phyloP scores from a whole-genome alignment of 2,888 invertebrate species.

The Endomychus coccineus region DNA sequence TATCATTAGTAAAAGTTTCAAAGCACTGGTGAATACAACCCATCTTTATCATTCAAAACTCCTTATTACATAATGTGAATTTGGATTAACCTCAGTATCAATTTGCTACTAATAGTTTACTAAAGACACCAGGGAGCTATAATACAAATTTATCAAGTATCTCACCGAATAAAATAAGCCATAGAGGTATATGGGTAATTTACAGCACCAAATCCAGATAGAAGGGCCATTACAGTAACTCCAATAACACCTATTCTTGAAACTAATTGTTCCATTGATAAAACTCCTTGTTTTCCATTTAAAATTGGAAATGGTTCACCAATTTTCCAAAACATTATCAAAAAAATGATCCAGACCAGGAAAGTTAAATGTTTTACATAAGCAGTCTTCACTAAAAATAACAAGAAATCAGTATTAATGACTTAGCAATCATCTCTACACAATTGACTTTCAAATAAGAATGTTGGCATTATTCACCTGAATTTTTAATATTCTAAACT shows the following conservation, averaged over 20 bases:
- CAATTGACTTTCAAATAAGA: no score
- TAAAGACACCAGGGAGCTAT: neutral
- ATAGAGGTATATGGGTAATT: slow-evolving; percentile 99
- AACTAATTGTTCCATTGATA: slow-evolving; percentile 86
- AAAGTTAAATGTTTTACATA: slow-evolving; percentile 74
- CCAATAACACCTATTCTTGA: slow-evolving; percentile 98
- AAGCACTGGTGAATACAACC: no score
- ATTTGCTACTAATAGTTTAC: neutral
- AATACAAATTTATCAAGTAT: slow-evolving; percentile 1
- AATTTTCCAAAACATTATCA: slow-evolving; percentile 97
- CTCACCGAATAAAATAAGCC: slow-evolving; percentile 88
- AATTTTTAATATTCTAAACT: slow-evolving; percentile 35
- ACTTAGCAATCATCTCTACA: neutral
- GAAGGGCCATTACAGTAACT: slow-evolving; percentile 96
- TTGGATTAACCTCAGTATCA: no score
- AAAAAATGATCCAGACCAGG: slow-evolving; percentile 80
- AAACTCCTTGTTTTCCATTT: slow-evolving; percentile 89
- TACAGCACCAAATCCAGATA: slow-evolving; percentile 99
- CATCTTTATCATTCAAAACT: no score
- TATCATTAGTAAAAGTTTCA: no score
- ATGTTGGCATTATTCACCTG: neutral
- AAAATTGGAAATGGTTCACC: slow-evolving; percentile 98
- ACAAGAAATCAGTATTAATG: neutral
- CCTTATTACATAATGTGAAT: no score
- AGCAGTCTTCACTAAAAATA: slow-evolving; percentile 58